Conservation (phyloP, 1,140 invertebrate species). For the Streblospio benedicti region DNA sequence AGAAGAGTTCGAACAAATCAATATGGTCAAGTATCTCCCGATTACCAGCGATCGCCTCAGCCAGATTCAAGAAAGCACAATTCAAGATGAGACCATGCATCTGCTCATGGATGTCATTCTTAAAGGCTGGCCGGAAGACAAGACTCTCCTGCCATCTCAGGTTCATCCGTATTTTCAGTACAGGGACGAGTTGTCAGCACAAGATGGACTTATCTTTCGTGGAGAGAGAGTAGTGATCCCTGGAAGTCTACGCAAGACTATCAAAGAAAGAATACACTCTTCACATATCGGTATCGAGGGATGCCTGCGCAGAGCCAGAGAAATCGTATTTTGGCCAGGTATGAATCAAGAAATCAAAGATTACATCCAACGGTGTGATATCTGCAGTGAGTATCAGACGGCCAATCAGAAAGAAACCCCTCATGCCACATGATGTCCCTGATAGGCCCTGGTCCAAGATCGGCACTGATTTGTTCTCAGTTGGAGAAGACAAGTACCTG, state of each 20-base stretch:
- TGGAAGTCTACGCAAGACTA: constrained; percentile 26
- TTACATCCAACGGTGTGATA: constrained; percentile 37
- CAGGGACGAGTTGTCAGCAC: not conserved
- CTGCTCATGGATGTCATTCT: constrained; percentile 14
- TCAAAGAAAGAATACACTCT: constrained; percentile 41
- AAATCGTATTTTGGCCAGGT: constrained; percentile 43
- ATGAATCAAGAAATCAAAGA: constrained; percentile 47
- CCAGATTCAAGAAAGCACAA: no score
- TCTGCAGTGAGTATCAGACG: constrained; percentile 32
- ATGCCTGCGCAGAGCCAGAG: constrained; percentile 34
- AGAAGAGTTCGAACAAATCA: no score
- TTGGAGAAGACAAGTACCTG: not conserved
- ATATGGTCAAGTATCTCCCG: no score
- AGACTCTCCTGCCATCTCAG: constrained; percentile 22
- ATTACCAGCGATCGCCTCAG: no score
- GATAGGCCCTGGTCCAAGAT: constrained; percentile 10
- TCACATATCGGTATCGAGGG: constrained; percentile 46
- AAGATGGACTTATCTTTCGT: constrained; percentile 38
- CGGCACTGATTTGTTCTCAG: constrained; percentile 1
- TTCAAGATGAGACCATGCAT: no score
- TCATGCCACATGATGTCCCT: not conserved
- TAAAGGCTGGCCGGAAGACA: constrained; percentile 42
- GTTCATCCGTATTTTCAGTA: constrained; percentile 32
- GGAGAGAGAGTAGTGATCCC: constrained; percentile 23
- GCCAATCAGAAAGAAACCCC: constrained; percentile 8